These are phyloP conservation scores for Dromiciops gliroides DNA, from an alignment of 2,113 vertebrate genomes.

Conservation along the genomic window DNA sequence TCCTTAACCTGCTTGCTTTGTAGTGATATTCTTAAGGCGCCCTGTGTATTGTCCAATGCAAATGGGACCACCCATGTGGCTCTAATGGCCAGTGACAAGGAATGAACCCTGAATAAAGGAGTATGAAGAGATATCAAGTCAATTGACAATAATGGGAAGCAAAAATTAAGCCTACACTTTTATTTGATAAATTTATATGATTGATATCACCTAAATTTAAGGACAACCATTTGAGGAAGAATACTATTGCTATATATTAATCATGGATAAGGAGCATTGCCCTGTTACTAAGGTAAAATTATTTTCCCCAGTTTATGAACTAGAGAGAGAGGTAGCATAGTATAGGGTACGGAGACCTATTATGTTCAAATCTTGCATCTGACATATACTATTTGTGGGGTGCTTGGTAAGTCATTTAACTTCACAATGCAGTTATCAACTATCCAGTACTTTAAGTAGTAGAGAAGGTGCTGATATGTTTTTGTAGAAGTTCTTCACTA, in stretches of 20 bases:
- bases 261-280: background rate
- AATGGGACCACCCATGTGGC: background rate
- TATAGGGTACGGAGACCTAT: background rate
- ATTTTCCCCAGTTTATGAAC: background rate
- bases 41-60: slow-evolving; percentile 28
- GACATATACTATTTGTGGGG: background rate
- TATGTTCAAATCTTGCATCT: background rate
- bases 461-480: background rate
- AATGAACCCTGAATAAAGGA: background rate
- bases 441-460: background rate
- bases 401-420: background rate
- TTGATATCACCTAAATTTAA: slow-evolving; percentile 30
- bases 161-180: slow-evolving; percentile 46
- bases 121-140: slow-evolving; percentile 20
- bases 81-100: slow-evolving; percentile 42
- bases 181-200: slow-evolving; percentile 45
- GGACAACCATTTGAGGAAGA: slow-evolving; percentile 16
- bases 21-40: slow-evolving; percentile 10
- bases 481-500: background rate
- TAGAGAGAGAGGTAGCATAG: background rate
- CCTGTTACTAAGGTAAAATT: background rate
- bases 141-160: slow-evolving; percentile 54
- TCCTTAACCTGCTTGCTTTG: slow-evolving; percentile 24
- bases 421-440: background rate
- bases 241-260: background rate